These are phyloP conservation scores for Nasalis larvatus DNA, from an alignment of 2,113 vertebrate genomes.

Conservation along the genomic window DNA sequence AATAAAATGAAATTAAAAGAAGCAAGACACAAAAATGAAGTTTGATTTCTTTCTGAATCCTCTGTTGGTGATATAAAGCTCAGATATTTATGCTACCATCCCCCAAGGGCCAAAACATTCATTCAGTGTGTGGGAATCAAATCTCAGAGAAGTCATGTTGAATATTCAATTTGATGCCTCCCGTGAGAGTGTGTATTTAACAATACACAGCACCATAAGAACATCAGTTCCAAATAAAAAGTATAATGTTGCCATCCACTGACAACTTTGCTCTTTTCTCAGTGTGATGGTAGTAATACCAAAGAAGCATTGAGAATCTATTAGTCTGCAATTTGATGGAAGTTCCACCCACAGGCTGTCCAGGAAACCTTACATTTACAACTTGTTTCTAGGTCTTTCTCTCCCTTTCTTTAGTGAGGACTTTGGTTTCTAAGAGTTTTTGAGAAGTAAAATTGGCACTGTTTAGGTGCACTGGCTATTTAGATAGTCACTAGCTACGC, in stretches of 20 bases:
- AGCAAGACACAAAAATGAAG: neutral
- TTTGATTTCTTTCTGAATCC: neutral
- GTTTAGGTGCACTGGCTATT: neutral
- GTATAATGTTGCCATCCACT: neutral
- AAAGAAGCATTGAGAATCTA: neutral
- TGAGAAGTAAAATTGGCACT: neutral
- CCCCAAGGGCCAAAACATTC: neutral
- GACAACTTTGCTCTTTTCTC: neutral
- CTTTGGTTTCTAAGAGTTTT: neutral
- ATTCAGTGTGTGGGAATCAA: neutral
- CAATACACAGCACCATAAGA: neutral
- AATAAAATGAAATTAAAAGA: neutral
- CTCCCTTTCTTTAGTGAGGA: neutral
- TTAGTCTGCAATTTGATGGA: neutral
- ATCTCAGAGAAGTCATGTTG: neutral
- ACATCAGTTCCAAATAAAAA: slow-evolving; percentile 18
- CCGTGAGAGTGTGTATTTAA: neutral
- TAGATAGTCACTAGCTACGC: neutral
- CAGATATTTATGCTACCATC: neutral
- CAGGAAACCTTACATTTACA: neutral
- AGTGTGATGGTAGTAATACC: neutral
- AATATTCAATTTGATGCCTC: slow-evolving; percentile 23
- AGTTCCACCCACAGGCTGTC: neutral
- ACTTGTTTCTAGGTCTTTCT: neutral
- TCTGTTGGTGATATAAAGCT: neutral